Conservation (phyloP, 2,888 invertebrate genomes). For the Miltochrista miniata region DNA sequence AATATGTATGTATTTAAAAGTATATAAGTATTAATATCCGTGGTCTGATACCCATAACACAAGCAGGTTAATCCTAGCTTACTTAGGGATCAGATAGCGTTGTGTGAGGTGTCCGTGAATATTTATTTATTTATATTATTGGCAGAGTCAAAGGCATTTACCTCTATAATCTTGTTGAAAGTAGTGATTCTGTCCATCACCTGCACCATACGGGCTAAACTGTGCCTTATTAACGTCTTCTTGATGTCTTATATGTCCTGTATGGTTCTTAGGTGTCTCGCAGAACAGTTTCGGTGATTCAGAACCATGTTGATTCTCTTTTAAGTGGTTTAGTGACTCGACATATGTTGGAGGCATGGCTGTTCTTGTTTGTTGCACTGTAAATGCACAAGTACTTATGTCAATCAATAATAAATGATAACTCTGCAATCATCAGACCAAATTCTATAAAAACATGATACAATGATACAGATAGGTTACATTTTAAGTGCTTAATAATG, state of each 20-base stretch:
- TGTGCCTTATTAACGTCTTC: conserved; percentile 62
- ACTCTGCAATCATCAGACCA: no score
- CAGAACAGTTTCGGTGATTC: conserved; percentile 67
- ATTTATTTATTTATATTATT: no score
- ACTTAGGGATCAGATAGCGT: no score
- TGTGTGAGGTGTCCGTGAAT: no score
- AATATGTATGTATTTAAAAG: no score
- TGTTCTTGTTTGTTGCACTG: conserved; percentile 55
- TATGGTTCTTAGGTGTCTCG: conserved; percentile 69
- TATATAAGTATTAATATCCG: no score
- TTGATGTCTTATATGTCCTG: conserved; percentile 50
- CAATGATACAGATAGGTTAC: no score
- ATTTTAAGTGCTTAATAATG: no score
- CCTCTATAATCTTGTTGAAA: conserved; percentile 70
- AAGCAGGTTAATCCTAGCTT: no score
- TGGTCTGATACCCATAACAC: no score
- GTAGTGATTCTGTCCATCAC: conserved; percentile 74
- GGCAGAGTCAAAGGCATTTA: conserved; percentile 25
- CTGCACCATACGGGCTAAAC: conserved; percentile 70
- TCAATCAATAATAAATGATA: no score
- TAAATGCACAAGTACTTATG: conserved; percentile 1
- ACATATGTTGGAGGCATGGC: conserved; percentile 72
- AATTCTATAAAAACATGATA: no score
- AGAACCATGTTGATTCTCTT: conserved; percentile 57
- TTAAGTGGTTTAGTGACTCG: conserved; percentile 70